These are phyloP conservation scores for Venustoraphidia nigricollis DNA, from an alignment of 2,888 invertebrate genomes.

Conservation along the genomic window DNA sequence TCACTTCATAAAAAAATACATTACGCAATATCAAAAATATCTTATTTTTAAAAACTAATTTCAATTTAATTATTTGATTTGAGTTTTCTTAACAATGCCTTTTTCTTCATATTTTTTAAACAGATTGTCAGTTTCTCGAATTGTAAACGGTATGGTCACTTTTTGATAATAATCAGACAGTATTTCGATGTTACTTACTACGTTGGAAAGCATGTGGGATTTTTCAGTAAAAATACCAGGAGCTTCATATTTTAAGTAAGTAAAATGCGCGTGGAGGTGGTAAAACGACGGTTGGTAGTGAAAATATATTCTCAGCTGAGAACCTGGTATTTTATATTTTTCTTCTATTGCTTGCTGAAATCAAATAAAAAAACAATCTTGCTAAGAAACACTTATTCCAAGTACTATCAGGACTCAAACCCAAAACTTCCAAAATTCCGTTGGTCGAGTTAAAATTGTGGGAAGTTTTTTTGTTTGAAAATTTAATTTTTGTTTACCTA, in stretches of 20 bases:
- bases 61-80: constrained; percentile 18
- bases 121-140: constrained; percentile 60
- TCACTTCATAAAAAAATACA: neutral
- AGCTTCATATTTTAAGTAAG: constrained; percentile 60
- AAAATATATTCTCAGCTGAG: constrained; percentile 67
- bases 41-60: neutral
- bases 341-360: constrained; percentile 57
- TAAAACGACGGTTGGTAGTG: constrained; percentile 97
- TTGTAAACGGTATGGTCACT: constrained; percentile 63
- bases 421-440: no score
- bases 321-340: constrained; percentile 54
- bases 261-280: constrained; percentile 90
- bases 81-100: constrained; percentile 32
- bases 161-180: constrained; percentile 70
- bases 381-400: neutral
- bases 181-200: constrained; percentile 81
- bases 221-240: constrained; percentile 73
- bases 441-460: neutral
- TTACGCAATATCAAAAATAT: neutral
- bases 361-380: constrained; percentile 7
- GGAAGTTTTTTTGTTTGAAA: neutral
- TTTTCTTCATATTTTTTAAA: constrained; percentile 46
- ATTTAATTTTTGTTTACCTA: neutral
- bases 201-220: constrained; percentile 73
- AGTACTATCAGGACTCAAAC: no score